Conservation (phyloP, 2,797 vertebrate species). For the Rhynchonycteris naso region DNA sequence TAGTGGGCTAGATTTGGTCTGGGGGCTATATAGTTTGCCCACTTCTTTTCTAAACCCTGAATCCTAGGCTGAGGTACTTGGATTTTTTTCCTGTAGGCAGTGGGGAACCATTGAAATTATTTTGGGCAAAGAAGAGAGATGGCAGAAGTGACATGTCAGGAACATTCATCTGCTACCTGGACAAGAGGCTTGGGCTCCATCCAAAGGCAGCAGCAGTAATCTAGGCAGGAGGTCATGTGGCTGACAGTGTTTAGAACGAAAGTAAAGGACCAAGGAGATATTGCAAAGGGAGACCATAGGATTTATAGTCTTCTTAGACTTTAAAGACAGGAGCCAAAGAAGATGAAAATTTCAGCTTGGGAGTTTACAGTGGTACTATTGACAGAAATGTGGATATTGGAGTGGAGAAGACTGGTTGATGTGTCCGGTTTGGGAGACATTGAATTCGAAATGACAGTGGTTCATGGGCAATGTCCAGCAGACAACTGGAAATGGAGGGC, state of each 20-base stretch:
- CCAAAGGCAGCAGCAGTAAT: not conserved
- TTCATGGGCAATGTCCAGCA: not conserved
- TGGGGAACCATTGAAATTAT: not conserved
- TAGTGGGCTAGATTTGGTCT: not conserved
- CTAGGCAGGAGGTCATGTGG: not conserved
- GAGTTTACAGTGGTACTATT: not conserved
- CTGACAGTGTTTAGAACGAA: not conserved
- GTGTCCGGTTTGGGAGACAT: not conserved
- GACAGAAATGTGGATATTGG: not conserved
- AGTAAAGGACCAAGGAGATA: not conserved
- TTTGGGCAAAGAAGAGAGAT: conserved; percentile 38
- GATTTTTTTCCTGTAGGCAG: not conserved
- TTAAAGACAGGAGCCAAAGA: conserved; percentile 43
- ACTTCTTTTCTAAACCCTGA: not conserved
- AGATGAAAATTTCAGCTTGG: conserved; percentile 5
- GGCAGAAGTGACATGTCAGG: not conserved
- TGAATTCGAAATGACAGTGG: not conserved
- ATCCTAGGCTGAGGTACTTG: not conserved
- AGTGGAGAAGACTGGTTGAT: not conserved
- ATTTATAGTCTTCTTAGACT: conserved; percentile 20
- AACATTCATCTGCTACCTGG: not conserved
- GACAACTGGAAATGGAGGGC: not conserved
- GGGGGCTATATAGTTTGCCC: not conserved
- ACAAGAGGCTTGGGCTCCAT: not conserved
- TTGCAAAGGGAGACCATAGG: not conserved